A percentile compares a stretch with the other conserved stretches of the same genome.
Conservation (phyloP, 2,888 invertebrate genomes). For the Podotricha telesiphe region DNA sequence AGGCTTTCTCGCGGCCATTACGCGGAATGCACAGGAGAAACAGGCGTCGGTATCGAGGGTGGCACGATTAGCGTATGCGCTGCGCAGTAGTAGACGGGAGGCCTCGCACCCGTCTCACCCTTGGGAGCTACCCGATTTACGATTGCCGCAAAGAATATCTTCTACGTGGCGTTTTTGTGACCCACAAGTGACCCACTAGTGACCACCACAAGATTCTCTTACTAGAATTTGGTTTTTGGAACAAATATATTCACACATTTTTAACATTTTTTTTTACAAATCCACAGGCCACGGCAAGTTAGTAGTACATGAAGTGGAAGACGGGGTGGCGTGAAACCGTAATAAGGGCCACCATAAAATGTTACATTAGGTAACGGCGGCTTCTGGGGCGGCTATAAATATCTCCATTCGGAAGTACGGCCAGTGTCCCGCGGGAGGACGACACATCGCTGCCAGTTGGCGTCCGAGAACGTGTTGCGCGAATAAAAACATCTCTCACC, state of each 20-base stretch:
- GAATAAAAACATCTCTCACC: constrained; percentile 79
- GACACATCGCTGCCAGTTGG: constrained; percentile 69
- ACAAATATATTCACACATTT: not conserved
- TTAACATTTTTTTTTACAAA: not conserved
- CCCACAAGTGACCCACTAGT: constrained; percentile 68
- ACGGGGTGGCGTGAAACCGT: constrained; percentile 59
- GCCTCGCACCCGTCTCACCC: constrained; percentile 56
- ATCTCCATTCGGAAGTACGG: constrained; percentile 82
- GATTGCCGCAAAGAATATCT: constrained; percentile 80
- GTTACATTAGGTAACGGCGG: constrained; percentile 83
- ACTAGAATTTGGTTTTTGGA: constrained; percentile 2
- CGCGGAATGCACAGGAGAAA: constrained; percentile 68
- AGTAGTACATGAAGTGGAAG: constrained; percentile 56
- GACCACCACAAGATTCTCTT: constrained; percentile 53
- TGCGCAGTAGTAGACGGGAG: constrained; percentile 56
- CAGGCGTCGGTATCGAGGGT: constrained; percentile 56
- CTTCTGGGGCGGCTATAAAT: constrained; percentile 83
- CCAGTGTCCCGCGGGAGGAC: constrained; percentile 79
- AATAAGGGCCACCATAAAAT: constrained; percentile 83
- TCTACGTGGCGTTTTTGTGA: constrained; percentile 71
- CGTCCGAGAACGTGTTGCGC: constrained; percentile 76
- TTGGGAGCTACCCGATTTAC: constrained; percentile 67
- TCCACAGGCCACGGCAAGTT: constrained; percentile 39
- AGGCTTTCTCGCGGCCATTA: constrained; percentile 82
- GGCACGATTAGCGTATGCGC: constrained; percentile 75